A percentile compares a stretch with the other conserved stretches of the same genome.
phyloP scores from a whole-genome alignment of 2,888 invertebrate genomes.

The Papilio elwesi region DNA sequence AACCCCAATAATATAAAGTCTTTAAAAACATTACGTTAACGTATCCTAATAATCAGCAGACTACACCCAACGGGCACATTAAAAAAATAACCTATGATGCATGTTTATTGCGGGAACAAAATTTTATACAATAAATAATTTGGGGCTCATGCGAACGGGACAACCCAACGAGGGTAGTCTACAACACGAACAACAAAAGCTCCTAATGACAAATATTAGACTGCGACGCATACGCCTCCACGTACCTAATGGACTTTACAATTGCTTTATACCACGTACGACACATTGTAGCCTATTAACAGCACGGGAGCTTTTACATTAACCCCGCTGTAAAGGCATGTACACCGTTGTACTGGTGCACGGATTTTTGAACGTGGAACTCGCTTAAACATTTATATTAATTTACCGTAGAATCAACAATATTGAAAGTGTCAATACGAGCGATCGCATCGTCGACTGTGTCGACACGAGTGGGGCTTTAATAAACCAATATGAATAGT shows the following conservation, averaged over 20 bases:
- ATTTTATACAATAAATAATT: slow-evolving; percentile 74
- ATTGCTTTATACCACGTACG: slow-evolving; percentile 63
- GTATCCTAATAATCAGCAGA: slow-evolving; percentile 50
- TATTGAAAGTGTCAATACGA: slow-evolving; percentile 8
- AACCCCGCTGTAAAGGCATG: slow-evolving; percentile 52
- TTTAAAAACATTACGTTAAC: slow-evolving; percentile 50
- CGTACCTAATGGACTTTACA: slow-evolving; percentile 76
- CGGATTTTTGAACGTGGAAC: slow-evolving; percentile 20
- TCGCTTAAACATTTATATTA: slow-evolving; percentile 11
- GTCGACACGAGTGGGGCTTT: slow-evolving; percentile 30
- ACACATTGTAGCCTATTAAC: slow-evolving; percentile 65
- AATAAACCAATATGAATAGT: slow-evolving; percentile 45
- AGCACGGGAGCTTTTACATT: slow-evolving; percentile 57
- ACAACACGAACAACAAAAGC: slow-evolving; percentile 72
- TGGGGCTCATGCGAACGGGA: slow-evolving; percentile 62
- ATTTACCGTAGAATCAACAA: slow-evolving; percentile 4
- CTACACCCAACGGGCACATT: slow-evolving; percentile 71
- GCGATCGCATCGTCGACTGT: neutral
- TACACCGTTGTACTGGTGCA: slow-evolving; percentile 22
- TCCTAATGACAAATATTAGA: slow-evolving; percentile 79
- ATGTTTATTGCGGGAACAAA: slow-evolving; percentile 64
- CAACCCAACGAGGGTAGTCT: slow-evolving; percentile 58
- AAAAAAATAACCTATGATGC: slow-evolving; percentile 62
- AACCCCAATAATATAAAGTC: slow-evolving; percentile 39
- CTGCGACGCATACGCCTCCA: slow-evolving; percentile 59